A percentile compares a stretch with the other conserved stretches of the same genome.
These are phyloP conservation scores for Shinisaurus crocodilurus DNA, from an alignment of 2,113 vertebrate genomes.

Conservation along the genomic window DNA sequence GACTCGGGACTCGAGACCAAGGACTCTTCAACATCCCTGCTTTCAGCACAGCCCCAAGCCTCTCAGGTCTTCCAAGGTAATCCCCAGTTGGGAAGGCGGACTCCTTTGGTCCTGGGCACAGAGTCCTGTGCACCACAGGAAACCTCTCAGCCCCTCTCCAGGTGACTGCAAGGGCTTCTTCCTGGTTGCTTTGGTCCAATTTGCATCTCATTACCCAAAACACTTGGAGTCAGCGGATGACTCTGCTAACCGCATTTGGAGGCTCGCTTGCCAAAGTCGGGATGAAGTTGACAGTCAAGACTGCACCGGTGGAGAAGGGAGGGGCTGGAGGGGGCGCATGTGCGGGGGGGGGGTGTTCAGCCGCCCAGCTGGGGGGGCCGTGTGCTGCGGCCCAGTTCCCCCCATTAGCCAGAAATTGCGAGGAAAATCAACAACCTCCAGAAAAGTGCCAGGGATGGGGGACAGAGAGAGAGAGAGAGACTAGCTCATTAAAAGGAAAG, in stretches of 20 bases:
- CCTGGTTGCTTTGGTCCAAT: rapidly evolving
- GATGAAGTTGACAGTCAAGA: neutral
- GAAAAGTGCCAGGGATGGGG: neutral
- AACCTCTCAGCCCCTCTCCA: too few relatives aligned
- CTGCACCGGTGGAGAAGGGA: rapidly evolving
- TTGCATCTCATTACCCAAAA: rapidly evolving
- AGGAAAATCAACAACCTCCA: neutral
- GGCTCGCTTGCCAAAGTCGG: neutral
- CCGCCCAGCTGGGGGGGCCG: neutral
- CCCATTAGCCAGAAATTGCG: neutral
- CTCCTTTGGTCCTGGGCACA: rapidly evolving
- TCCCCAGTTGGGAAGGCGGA: too few relatives aligned
- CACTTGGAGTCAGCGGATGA: rapidly evolving
- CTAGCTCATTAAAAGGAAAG: neutral
- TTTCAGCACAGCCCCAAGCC: neutral
- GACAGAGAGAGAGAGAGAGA: too few relatives aligned
- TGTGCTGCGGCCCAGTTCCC: neutral
- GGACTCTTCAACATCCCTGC: too few relatives aligned
- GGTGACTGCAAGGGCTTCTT: neutral
- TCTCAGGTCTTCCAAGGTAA: neutral
- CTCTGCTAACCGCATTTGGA: rapidly evolving
- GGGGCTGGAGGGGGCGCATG: neutral
- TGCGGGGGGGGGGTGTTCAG: neutral
- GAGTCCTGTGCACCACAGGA: neutral
- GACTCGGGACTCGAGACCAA: too few relatives aligned